Conservation (phyloP, 2,797 vertebrate species). For the Leptodactylus fallax region DNA sequence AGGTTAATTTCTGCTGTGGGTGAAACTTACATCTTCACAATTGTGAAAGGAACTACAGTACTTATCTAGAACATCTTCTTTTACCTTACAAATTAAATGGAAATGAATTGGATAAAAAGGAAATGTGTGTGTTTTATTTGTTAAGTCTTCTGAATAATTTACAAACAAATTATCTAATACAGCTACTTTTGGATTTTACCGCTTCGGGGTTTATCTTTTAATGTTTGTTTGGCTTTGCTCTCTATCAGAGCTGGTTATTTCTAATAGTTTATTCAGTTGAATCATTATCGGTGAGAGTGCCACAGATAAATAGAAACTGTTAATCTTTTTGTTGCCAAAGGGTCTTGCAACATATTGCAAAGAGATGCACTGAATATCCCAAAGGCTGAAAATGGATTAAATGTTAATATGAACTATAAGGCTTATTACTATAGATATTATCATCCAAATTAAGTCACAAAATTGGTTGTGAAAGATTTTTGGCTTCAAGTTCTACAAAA, state of each 20-base stretch:
- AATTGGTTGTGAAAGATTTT: conserved; percentile 60
- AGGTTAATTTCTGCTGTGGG: conserved; percentile 41
- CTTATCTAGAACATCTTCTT: conserved; percentile 23
- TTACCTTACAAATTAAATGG: conserved; percentile 48
- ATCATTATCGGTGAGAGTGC: conserved; percentile 60
- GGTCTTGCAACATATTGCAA: conserved; percentile 62
- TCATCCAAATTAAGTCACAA: conserved; percentile 60
- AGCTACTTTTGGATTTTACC: conserved; percentile 52
- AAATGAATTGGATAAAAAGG: conserved; percentile 43
- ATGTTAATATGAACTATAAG: conserved; percentile 62
- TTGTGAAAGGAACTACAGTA: conserved; percentile 1
- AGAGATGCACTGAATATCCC: conserved; percentile 55
- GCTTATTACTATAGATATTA: conserved; percentile 62
- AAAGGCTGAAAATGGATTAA: conserved; percentile 61
- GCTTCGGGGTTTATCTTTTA: conserved; percentile 60
- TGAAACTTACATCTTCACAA: conserved; percentile 14
- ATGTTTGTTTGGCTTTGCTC: conserved; percentile 61
- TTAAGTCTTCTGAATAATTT: conserved; percentile 60
- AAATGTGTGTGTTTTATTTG: conserved; percentile 51
- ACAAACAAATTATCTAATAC: conserved; percentile 62
- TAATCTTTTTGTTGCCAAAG: conserved; percentile 64
- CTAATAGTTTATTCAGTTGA: conserved; percentile 63
- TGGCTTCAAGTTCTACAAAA: conserved; percentile 42
- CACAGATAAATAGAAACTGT: conserved; percentile 60
- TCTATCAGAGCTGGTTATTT: conserved; percentile 60